A percentile compares a stretch with the other conserved stretches of the same genome.
Evolutionary conservation across 2,888 invertebrate genomes (phyloP).

Genomic region (Alsophila aescularia): DNA sequence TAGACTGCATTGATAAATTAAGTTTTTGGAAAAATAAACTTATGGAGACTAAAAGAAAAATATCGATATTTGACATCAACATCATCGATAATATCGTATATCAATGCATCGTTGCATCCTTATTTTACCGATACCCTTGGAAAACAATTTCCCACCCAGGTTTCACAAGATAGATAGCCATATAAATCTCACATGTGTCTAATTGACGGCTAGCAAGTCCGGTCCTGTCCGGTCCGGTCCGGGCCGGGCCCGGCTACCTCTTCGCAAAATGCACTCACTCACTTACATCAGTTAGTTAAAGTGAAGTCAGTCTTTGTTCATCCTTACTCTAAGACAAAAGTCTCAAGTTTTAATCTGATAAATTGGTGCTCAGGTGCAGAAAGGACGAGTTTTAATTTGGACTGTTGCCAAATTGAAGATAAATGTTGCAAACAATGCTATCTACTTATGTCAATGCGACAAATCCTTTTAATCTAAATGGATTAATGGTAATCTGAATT

Average conservation of each 20-base stretch:
- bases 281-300: slow-evolving; percentile 59
- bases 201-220: slow-evolving; percentile 69
- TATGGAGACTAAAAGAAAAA: neutral
- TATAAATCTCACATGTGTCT: slow-evolving; percentile 79
- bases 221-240: slow-evolving; percentile 51
- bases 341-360: slow-evolving; percentile 24
- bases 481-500: neutral
- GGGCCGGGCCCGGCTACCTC: slow-evolving; percentile 50
- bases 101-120: slow-evolving; percentile 3
- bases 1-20: no score
- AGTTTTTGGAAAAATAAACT: no score
- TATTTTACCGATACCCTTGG: slow-evolving; percentile 48
- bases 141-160: slow-evolving; percentile 69
- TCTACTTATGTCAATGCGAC: slow-evolving; percentile 7
- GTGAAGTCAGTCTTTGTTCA: slow-evolving; percentile 42
- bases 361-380: slow-evolving; percentile 28
- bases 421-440: slow-evolving; percentile 17
- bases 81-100: neutral
- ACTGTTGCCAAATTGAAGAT: slow-evolving; percentile 20
- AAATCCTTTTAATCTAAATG: slow-evolving; percentile 10
- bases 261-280: slow-evolving; percentile 55
- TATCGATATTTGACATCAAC: neutral
- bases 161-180: slow-evolving; percentile 73
- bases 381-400: slow-evolving; percentile 24
- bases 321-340: slow-evolving; percentile 11